A percentile compares a stretch with the other conserved stretches of the same genome.
Conservation (phyloP, 2,797 vertebrate species). For the Graptemys geographica region DNA sequence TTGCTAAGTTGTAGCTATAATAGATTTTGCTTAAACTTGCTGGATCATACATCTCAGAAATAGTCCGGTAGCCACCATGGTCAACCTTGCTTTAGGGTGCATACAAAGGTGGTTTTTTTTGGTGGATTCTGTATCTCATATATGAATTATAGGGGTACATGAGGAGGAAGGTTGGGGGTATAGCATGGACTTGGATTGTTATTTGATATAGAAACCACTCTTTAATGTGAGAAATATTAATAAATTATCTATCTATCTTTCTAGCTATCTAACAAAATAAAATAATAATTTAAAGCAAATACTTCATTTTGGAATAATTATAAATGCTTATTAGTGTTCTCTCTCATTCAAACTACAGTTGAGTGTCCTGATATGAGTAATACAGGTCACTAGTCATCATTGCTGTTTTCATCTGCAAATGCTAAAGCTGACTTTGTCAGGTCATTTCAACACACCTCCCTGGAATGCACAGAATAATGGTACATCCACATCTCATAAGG, state of each 20-base stretch:
- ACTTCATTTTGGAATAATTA: neutral
- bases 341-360: neutral
- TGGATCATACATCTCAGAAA: constrained; percentile 2
- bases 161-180: neutral
- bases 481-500: neutral
- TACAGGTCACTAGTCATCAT: neutral
- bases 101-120: neutral
- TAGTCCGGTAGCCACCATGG: neutral
- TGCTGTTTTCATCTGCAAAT: neutral
- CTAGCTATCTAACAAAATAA: neutral
- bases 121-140: neutral
- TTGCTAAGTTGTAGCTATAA: constrained; percentile 10
- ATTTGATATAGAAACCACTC: no score
- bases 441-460: neutral
- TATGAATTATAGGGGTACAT: neutral
- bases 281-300: neutral
- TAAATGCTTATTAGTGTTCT: neutral
- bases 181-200: no score
- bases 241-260: no score
- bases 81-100: neutral
- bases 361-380: neutral
- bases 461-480: neutral
- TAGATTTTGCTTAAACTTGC: constrained; percentile 40
- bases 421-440: neutral
- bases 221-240: no score